Conservation (phyloP, 2,797 vertebrate genomes). For the Enteromius unitaeniatus region DNA sequence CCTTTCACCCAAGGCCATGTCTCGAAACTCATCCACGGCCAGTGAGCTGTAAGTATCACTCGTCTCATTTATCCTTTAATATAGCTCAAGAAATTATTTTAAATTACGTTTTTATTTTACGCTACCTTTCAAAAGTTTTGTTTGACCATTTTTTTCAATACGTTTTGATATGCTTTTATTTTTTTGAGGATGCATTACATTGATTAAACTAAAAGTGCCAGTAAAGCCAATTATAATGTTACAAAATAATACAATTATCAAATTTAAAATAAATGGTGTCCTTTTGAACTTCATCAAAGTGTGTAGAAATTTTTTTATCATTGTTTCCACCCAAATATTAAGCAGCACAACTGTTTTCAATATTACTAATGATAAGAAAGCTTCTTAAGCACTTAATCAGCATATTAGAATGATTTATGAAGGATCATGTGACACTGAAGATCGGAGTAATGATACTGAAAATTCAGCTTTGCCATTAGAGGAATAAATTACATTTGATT, state of each 20-base stretch:
- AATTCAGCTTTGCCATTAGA: not conserved
- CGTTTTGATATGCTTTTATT: not conserved
- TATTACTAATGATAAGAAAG: not conserved
- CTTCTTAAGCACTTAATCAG: not conserved
- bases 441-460: not conserved
- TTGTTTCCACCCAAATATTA: not conserved
- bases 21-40: conserved; percentile 87
- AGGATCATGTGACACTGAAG: not conserved
- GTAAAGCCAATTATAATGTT: not conserved
- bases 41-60: conserved; percentile 88
- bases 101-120: not conserved
- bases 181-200: not conserved
- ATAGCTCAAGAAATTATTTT: not conserved
- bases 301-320: too few species aligned
- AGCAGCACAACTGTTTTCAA: not conserved
- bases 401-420: not conserved
- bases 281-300: conserved; percentile 3
- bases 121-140: not conserved
- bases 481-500: not conserved
- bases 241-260: not conserved
- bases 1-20: conserved; percentile 88
- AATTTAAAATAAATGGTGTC: not conserved
- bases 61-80: not conserved
- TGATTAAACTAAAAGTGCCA: not conserved
- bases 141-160: not conserved